Percentiles rank a stretch among this genome's conserved stretches.
Conservation (phyloP, 2,113 vertebrate species). For the Myocastor coypus region DNA sequence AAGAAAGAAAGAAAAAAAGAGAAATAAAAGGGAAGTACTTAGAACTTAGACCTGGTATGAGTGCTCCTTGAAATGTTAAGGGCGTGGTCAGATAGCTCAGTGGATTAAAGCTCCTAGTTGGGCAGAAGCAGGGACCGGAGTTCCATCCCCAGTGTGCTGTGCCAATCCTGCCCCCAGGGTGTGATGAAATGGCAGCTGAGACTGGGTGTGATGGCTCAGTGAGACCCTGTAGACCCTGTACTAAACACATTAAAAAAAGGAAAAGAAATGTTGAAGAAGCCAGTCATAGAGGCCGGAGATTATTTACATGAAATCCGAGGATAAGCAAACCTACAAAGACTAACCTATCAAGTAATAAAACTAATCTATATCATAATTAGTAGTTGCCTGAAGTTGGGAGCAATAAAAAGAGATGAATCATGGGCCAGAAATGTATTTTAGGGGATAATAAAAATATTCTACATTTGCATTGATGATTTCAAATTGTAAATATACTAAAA, state of each 20-base stretch:
- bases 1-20: too few species aligned
- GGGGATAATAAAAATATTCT: not conserved
- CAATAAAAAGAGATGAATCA: not conserved
- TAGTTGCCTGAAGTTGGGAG: not conserved
- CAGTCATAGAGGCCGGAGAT: not conserved
- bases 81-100: too few species aligned
- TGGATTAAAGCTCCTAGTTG: too few species aligned
- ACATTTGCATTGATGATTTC: conserved; percentile 17
- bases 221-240: too few species aligned
- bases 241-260: too few species aligned
- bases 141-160: too few species aligned
- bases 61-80: not conserved
- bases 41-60: not conserved
- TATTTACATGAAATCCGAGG: not conserved
- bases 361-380: not conserved
- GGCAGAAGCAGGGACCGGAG: too few species aligned
- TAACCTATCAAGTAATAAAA: not conserved
- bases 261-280: not conserved
- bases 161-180: too few species aligned
- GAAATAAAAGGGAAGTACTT: too few species aligned
- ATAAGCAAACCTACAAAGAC: not conserved
- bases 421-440: conserved; percentile 9
- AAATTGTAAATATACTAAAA: conserved; percentile 13
- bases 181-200: too few species aligned
- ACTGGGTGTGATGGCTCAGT: too few species aligned